Evolutionary conservation across 2,888 invertebrate genomes (phyloP), one percentile per base, ranked within the genome.

Genomic region (Lasioglossum pauxillum): DNA sequence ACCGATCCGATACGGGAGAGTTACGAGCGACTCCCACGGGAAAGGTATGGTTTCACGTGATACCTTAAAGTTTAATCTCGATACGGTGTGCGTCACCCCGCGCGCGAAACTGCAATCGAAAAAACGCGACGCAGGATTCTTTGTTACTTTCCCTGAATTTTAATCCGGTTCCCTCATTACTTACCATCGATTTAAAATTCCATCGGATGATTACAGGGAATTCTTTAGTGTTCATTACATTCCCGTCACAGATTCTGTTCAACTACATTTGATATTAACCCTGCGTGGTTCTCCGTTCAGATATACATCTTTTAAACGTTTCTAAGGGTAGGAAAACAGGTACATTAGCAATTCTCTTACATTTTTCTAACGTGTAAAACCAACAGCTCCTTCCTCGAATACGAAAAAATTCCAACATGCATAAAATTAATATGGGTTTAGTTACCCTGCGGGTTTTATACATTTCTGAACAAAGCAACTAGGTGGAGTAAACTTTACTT

Each of bases 11-110:
- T 86, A 84, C 80, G 82, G 78, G 75, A 88, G 86, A 89, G 76
- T 88, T 84, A 83, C 86, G 88, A 79, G 79, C 81, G 77, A 76
- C 80, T 87, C 90, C 83, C 87, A 73, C 76, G 85, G 72, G 85
- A 86, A 81, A 87, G 90, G 75, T 87, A 90, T 88, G 89, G 89
- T 89, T 88, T 88, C 89, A 86, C 87, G 77, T 83, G 89, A 88
- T 88, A 85, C 86, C 83, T 89, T 89, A 85, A 90, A 90, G 78
- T 90, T 89, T 89, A 91, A 91, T 91, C 86, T 87, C 74, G 75
- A 82, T 67, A 83, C 77, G 79, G 75, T 67, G 85, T 79, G 85
- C 77, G 85, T 85, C 86, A 53, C 74, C 57, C 64, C 53, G 71
- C 74, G 49, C 31, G 77, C 38, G 44, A 71, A 12, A 53, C 49